phyloP scores from a whole-genome alignment of 2,113 vertebrate genomes.

The Peromyscus leucopus region DNA sequence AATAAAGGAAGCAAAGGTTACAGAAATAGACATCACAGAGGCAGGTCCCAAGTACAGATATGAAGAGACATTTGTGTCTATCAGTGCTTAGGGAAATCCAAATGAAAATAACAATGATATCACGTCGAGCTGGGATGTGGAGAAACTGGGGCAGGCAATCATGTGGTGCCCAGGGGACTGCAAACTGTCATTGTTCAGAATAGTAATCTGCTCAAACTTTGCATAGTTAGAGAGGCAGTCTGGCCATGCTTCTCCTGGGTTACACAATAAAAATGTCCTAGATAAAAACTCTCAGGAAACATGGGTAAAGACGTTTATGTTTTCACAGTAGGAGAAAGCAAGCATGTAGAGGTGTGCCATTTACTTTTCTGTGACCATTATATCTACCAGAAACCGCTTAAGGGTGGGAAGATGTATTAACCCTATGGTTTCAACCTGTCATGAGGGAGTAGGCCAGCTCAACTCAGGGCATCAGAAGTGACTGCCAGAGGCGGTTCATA shows the following conservation, averaged over 20 bases:
- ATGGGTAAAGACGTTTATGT: neutral
- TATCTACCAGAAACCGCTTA: neutral
- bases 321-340: neutral
- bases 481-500: neutral
- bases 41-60: neutral
- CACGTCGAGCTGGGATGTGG: neutral
- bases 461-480: no score
- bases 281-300: neutral
- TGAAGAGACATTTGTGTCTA: neutral
- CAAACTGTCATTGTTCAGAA: neutral
- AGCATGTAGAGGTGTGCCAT: neutral
- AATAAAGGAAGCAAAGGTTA: neutral
- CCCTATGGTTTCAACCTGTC: no score
- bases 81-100: neutral
- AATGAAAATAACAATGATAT: neutral
- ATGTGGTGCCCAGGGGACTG: no score
- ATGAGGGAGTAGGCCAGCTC: fast-evolving
- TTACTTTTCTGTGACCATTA: neutral
- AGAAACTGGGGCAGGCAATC: neutral
- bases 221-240: neutral
- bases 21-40: neutral
- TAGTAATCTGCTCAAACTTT: neutral
- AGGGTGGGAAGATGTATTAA: neutral
- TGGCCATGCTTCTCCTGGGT: neutral
- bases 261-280: conserved; percentile 2